Percentiles rank a stretch among this genome's conserved stretches.
Evolutionary conservation across 92 coral and sea anemone genomes (phyloP).

Genomic region (Palythoa caribaeorum): DNA sequence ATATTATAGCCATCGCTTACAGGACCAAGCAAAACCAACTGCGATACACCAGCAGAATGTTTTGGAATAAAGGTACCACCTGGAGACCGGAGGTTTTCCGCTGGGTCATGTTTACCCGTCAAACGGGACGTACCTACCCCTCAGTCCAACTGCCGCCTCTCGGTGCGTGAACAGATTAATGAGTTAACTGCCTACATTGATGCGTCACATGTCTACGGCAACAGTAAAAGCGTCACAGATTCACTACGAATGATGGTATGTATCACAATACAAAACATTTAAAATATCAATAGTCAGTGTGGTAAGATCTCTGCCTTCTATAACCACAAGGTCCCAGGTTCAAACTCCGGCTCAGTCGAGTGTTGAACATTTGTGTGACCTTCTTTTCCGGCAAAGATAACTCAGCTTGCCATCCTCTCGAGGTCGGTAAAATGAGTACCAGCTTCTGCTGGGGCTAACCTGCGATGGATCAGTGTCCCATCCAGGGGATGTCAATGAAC

Average conservation of each 20-base stretch:
- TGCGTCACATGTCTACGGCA: conserved; percentile 77
- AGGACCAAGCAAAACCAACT: conserved; percentile 27
- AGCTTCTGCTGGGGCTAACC: no score
- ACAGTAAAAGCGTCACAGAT: conserved; percentile 24
- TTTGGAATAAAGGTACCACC: conserved; percentile 58
- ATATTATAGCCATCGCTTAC: neutral
- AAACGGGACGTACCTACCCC: conserved; percentile 63
- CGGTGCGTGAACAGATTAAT: conserved; percentile 51
- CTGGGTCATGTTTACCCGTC: conserved; percentile 19
- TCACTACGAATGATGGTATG: conserved; percentile 46
- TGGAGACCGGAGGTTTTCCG: conserved; percentile 32
- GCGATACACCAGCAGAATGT: conserved; percentile 40
- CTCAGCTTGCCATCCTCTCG: no score
- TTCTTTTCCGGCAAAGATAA: no score
- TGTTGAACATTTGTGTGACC: no score
- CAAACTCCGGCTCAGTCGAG: no score
- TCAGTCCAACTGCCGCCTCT: conserved; percentile 10
- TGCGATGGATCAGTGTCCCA: no score
- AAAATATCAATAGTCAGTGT: no score
- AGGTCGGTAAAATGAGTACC: no score
- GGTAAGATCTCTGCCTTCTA: no score
- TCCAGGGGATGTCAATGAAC: no score
- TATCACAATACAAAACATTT: neutral
- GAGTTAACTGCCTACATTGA: conserved; percentile 73
- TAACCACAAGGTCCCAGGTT: no score